Evolutionary conservation across 2,888 invertebrate genomes (phyloP).

Genomic region (Seladonia tumulorum): DNA sequence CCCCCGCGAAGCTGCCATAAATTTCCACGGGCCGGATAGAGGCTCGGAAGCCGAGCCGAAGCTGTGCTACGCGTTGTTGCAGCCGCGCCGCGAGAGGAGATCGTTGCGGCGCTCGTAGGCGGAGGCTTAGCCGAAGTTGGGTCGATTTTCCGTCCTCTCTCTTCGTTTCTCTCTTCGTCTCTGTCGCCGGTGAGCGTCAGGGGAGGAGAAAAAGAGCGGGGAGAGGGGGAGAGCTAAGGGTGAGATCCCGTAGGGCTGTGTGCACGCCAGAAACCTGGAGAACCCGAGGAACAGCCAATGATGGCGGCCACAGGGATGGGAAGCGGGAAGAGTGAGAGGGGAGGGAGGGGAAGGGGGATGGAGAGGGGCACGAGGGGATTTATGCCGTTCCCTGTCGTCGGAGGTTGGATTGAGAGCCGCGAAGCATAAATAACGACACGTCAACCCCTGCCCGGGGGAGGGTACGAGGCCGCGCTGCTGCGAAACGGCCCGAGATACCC

Average conservation of each 20-base stretch:
- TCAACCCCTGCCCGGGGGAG: conserved; percentile 63
- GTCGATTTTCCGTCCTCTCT: conserved; percentile 74
- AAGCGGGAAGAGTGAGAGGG: neutral
- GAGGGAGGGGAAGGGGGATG: neutral
- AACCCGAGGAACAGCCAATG: conserved; percentile 50
- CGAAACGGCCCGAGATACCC: conserved; percentile 13
- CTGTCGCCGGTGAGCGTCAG: too few relatives aligned
- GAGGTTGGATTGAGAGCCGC: conserved; percentile 74
- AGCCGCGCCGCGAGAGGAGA: conserved; percentile 53
- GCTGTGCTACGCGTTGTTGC: conserved; percentile 55
- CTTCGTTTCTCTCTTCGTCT: neutral
- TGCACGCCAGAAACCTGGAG: conserved; percentile 44
- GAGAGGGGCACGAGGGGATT: conserved; percentile 62
- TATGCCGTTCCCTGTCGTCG: conserved; percentile 72
- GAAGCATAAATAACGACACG: conserved; percentile 78
- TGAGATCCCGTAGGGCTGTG: conserved; percentile 57
- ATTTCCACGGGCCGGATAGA: conserved; percentile 43
- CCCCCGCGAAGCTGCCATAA: conserved; percentile 58
- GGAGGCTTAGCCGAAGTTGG: conserved; percentile 67
- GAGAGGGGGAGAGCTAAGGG: conserved; percentile 61
- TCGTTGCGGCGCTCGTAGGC: conserved; percentile 65
- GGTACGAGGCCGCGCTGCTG: neutral
- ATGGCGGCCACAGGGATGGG: conserved; percentile 22
- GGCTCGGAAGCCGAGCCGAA: conserved; percentile 34
- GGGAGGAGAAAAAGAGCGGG: conserved; percentile 34